Conservation (phyloP, 2,888 invertebrate species). For the Drosophila nigricruria region DNA sequence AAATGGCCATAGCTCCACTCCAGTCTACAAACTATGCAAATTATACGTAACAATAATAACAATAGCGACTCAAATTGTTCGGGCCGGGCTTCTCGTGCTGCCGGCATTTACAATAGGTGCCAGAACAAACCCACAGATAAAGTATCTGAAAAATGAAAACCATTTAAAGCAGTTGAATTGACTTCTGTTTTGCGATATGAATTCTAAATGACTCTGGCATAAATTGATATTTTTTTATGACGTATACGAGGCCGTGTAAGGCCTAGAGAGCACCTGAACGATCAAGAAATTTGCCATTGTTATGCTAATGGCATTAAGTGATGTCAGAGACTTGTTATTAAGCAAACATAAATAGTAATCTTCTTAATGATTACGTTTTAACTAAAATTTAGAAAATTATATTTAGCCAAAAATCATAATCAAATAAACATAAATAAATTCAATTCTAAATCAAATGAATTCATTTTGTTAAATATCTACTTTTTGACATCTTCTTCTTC, state of each 20-base stretch:
- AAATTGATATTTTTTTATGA: conserved; percentile 36
- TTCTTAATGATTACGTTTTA: background rate
- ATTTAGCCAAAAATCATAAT: background rate
- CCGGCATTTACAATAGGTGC: conserved; percentile 45
- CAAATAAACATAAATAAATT: too few relatives aligned
- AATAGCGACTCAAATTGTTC: conserved; percentile 45
- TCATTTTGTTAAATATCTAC: too few relatives aligned
- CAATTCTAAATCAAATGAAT: too few relatives aligned
- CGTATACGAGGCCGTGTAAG: background rate
- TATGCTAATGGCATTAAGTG: background rate
- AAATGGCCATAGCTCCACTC: conserved; percentile 48
- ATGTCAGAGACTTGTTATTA: too few relatives aligned
- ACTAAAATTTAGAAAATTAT: background rate
- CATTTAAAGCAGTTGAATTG: conserved; percentile 57
- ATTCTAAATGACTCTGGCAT: conserved; percentile 37
- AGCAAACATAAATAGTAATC: background rate
- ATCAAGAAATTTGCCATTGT: conserved; percentile 2
- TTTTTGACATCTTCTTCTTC: too few relatives aligned
- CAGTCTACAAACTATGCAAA: conserved; percentile 50
- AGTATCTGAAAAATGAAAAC: conserved; percentile 49
- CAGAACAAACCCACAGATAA: conserved; percentile 49
- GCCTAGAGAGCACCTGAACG: conserved; percentile 1
- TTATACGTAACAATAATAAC: conserved; percentile 38
- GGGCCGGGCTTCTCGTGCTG: conserved; percentile 25
- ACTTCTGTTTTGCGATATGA: conserved; percentile 57